Conservation (phyloP, 53 echinoderm and acorn worm genomes). For the Echinarachnius parma region DNA sequence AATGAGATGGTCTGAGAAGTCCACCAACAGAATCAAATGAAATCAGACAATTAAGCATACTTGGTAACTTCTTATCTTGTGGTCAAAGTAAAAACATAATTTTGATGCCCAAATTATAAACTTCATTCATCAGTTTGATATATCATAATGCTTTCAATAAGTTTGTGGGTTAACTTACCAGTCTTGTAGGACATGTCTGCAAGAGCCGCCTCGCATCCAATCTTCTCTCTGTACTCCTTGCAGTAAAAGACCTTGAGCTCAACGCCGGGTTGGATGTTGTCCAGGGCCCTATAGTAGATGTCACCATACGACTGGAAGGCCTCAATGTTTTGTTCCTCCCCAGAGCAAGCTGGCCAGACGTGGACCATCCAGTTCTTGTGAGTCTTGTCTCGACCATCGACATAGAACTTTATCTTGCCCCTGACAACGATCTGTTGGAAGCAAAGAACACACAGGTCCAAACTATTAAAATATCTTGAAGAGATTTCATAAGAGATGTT, state of each 20-base stretch:
- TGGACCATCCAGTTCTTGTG: constrained; percentile 33
- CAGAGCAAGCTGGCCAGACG: constrained; percentile 10
- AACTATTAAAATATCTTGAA: neutral
- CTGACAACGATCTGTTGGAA: constrained; percentile 6
- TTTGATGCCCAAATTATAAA: too few relatives aligned
- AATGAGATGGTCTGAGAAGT: too few relatives aligned
- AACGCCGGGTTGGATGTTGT: constrained; percentile 12
- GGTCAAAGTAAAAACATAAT: too few relatives aligned
- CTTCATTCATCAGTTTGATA: neutral
- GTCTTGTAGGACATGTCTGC: neutral
- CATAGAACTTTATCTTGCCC: neutral
- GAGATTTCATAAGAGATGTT: neutral
- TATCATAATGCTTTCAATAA: too few relatives aligned
- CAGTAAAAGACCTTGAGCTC: constrained; percentile 40
- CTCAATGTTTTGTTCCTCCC: constrained; percentile 30
- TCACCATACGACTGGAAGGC: constrained; percentile 34
- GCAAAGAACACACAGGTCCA: neutral
- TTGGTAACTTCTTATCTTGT: too few relatives aligned
- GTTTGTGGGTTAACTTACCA: too few relatives aligned
- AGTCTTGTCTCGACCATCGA: constrained; percentile 1
- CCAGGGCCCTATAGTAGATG: constrained; percentile 25
- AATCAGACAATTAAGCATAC: too few relatives aligned
- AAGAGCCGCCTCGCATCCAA: constrained; percentile 10
- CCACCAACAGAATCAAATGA: too few relatives aligned
- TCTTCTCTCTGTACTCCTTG: constrained; percentile 22